Evolutionary conservation across 1,140 invertebrate species (phyloP).

Genomic region (Nautilus pompilius): DNA sequence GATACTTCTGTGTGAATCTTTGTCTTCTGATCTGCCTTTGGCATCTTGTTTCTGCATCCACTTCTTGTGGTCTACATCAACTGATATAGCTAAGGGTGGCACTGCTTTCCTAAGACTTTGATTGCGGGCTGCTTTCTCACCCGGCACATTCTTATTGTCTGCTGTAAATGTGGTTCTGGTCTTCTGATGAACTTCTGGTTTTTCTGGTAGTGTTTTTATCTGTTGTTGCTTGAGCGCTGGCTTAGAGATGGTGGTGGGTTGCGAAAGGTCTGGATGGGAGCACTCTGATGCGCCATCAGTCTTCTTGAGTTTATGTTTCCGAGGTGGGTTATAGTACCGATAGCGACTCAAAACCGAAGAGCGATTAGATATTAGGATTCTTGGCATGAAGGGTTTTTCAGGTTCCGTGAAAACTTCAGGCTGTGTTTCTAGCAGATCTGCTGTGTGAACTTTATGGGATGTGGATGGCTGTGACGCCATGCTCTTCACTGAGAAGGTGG

Average conservation of each 20-base stretch:
- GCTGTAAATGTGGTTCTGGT: background rate
- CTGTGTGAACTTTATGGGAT: conserved; percentile 13
- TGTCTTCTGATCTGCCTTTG: background rate
- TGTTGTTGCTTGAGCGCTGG: background rate
- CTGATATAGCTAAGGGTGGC: background rate
- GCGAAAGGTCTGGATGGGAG: background rate
- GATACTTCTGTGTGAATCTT: background rate
- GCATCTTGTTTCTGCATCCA: background rate
- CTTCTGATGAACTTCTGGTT: too few species aligned
- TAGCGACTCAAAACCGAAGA: conserved; percentile 41
- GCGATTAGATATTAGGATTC: conserved; percentile 43
- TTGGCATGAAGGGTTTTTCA: conserved; percentile 48
- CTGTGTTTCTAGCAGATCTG: conserved; percentile 44
- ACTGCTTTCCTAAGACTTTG: background rate
- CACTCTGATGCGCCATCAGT: background rate
- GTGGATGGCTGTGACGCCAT: background rate
- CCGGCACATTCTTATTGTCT: background rate
- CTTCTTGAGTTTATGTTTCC: background rate
- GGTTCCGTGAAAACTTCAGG: conserved; percentile 46
- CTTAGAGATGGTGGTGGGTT: background rate
- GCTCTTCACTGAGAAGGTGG: conserved; percentile 1
- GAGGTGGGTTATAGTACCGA: conserved; percentile 47
- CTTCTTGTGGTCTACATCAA: background rate
- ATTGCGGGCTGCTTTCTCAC: background rate
- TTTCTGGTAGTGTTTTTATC: too few species aligned